Conservation (phyloP, 2,113 vertebrate species). For the Chaenogobius annularis region DNA sequence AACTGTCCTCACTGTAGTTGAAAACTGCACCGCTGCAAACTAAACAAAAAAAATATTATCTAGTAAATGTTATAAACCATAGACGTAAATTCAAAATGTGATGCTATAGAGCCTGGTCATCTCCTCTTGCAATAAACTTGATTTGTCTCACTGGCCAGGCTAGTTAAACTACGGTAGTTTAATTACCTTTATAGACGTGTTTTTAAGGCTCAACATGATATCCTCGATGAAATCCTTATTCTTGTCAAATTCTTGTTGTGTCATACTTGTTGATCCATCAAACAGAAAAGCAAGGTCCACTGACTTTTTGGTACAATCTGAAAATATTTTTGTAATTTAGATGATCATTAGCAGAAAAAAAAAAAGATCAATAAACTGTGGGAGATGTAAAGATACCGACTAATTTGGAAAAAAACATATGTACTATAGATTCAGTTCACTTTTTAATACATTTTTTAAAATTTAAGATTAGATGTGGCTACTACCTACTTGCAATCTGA, state of each 20-base stretch:
- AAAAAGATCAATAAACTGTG: neutral
- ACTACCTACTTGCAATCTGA: too few species aligned
- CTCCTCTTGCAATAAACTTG: neutral
- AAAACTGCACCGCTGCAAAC: slow-evolving; percentile 86
- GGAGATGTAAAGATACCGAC: neutral
- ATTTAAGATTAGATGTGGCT: too few species aligned
- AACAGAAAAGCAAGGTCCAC: slow-evolving; percentile 85
- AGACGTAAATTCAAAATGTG: neutral
- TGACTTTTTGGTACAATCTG: slow-evolving; percentile 78
- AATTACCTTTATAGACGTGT: slow-evolving; percentile 78
- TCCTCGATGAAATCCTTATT: slow-evolving; percentile 79
- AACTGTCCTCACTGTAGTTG: neutral
- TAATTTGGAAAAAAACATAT: neutral
- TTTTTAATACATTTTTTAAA: too few species aligned
- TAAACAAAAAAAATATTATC: slow-evolving; percentile 37
- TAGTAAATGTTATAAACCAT: too few species aligned
- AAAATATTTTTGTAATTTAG: neutral
- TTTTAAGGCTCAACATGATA: slow-evolving; percentile 72
- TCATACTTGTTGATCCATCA: slow-evolving; percentile 81
- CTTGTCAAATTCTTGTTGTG: slow-evolving; percentile 38
- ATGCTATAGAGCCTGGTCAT: neutral
- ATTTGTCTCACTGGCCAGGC: neutral
- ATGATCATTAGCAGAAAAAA: neutral
- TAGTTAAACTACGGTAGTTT: neutral
- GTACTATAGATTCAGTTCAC: too few species aligned